Evolutionary conservation across 1,140 invertebrate species (phyloP).

Genomic region (Adoxophyes honmai): DNA sequence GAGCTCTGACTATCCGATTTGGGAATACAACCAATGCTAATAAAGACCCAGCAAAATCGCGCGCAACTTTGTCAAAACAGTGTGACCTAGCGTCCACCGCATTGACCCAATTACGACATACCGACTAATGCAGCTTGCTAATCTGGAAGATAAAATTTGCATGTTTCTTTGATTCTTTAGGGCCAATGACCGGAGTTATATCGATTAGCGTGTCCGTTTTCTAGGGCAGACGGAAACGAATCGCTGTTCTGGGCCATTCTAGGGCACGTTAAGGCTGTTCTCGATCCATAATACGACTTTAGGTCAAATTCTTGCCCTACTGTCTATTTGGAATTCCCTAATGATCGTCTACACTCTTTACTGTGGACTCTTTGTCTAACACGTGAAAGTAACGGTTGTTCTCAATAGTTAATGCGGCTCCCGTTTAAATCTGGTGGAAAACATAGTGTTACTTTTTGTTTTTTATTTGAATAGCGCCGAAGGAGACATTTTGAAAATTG

Average conservation of each 20-base stretch:
- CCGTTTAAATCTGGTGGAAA: too few species aligned
- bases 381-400: neutral
- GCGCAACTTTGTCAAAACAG: neutral
- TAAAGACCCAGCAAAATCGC: neutral
- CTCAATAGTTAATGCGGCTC: neutral
- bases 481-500: too few species aligned
- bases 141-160: conserved; percentile 23
- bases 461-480: too few species aligned
- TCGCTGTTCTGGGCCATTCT: conserved; percentile 31
- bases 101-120: too few species aligned
- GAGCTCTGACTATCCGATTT: too few species aligned
- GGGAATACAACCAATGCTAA: too few species aligned
- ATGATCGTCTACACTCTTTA: neutral
- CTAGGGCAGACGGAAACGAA: conserved; percentile 44
- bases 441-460: too few species aligned
- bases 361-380: neutral
- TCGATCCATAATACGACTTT: conserved; percentile 22
- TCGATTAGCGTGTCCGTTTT: conserved; percentile 40
- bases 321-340: neutral
- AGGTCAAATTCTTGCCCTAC: conserved; percentile 21
- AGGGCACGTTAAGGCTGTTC: conserved; percentile 27
- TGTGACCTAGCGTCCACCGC: neutral
- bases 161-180: conserved; percentile 24
- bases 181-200: conserved; percentile 37
- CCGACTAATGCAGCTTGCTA: too few species aligned